Percentiles rank a stretch among this genome's conserved stretches.
phyloP scores from a whole-genome alignment of 2,113 vertebrate species.

The Pteropus alecto region DNA sequence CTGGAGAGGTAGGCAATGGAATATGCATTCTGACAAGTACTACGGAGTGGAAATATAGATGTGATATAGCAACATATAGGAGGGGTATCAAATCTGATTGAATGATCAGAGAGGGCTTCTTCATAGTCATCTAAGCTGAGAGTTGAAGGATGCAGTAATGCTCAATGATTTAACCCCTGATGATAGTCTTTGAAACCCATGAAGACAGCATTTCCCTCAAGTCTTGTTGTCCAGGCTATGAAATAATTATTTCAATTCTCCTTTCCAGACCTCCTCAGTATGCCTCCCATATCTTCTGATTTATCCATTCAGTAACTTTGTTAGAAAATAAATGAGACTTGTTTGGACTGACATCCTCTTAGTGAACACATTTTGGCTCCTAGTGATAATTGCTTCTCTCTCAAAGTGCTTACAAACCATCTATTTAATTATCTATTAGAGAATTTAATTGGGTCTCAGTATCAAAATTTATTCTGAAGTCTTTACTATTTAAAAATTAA shows the following conservation, averaged over 20 bases:
- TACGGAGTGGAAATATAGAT: background rate
- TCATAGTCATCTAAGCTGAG: background rate
- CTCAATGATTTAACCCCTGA: background rate
- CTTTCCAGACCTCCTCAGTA: background rate
- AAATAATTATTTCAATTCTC: background rate
- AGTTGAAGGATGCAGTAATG: background rate
- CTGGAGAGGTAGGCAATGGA: background rate
- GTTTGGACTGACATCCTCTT: background rate
- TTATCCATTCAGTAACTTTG: conserved; percentile 5
- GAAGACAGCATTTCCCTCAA: background rate
- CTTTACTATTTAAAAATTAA: conserved; percentile 30
- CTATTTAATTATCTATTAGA: conserved; percentile 12
- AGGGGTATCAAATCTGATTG: background rate
- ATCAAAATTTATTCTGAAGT: background rate
- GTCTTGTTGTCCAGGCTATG: background rate
- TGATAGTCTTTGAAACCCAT: background rate
- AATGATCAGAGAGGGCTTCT: background rate
- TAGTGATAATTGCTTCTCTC: background rate
- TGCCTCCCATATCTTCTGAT: background rate
- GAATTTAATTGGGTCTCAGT: background rate
- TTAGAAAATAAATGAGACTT: conserved; percentile 31
- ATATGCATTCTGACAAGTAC: background rate
- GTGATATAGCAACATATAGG: too few relatives aligned
- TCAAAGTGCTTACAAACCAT: background rate
- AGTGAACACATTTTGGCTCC: conserved; percentile 16